These are phyloP conservation scores for Danaus chrysippus DNA, from an alignment of 2,888 invertebrate species.

Conservation along the genomic window DNA sequence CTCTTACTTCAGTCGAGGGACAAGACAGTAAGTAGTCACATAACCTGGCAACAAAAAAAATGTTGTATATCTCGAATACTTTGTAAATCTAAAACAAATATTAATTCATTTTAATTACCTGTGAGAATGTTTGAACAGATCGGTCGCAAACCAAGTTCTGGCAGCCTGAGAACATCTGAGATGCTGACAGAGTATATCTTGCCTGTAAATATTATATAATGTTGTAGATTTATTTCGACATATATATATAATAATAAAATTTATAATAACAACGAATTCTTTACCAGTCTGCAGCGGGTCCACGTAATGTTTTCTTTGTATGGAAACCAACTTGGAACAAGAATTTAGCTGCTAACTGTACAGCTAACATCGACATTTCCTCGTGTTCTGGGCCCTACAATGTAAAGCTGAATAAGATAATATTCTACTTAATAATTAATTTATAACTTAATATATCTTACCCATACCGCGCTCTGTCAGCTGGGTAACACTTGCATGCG, in stretches of 20 bases:
- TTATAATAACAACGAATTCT: not conserved
- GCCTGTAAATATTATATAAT: slow-evolving; percentile 63
- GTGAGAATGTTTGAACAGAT: slow-evolving; percentile 93
- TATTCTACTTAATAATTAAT: not conserved
- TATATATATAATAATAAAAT: not conserved
- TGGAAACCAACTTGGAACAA: slow-evolving; percentile 97
- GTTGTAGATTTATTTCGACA: not conserved
- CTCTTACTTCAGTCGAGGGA: slow-evolving; percentile 94
- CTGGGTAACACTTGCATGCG: slow-evolving; percentile 64
- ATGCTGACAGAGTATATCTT: slow-evolving; percentile 90
- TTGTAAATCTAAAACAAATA: not conserved
- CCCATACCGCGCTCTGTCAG: slow-evolving; percentile 66
- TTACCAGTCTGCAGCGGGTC: slow-evolving; percentile 93
- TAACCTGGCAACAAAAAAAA: slow-evolving; percentile 74
- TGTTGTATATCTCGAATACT: not conserved
- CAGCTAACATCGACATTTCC: slow-evolving; percentile 93
- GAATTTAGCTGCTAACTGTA: slow-evolving; percentile 94
- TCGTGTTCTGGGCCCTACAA: slow-evolving; percentile 86
- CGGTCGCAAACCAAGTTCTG: slow-evolving; percentile 94
- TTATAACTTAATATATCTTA: slow-evolving; percentile 33
- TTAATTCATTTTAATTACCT: slow-evolving; percentile 66
- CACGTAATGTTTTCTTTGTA: slow-evolving; percentile 95
- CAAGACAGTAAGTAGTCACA: slow-evolving; percentile 95
- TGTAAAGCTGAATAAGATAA: slow-evolving; percentile 11
- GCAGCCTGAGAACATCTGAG: slow-evolving; percentile 89